Conservation (phyloP, 2,888 invertebrate species). For the Elmis aenea region DNA sequence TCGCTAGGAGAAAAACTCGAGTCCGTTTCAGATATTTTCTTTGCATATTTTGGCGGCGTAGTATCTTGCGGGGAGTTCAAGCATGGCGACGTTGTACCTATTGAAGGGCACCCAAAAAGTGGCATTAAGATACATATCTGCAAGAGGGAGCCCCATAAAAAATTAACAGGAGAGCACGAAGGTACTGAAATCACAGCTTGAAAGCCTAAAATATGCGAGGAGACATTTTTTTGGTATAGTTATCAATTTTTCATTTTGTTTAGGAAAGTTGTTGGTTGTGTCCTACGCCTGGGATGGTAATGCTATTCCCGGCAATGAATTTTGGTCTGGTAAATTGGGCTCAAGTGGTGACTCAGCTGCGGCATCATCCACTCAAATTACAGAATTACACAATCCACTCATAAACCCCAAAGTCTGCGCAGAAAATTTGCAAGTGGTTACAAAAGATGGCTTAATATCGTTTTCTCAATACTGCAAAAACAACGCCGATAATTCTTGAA, state of each 20-base stretch:
- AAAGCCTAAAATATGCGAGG: no score
- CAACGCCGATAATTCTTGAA: not conserved
- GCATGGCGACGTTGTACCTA: constrained; percentile 16
- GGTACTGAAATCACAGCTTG: constrained; percentile 18
- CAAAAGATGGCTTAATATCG: constrained; percentile 30
- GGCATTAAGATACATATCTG: constrained; percentile 33
- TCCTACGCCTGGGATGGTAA: constrained; percentile 73
- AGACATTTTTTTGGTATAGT: no score
- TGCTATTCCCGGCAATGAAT: constrained; percentile 69
- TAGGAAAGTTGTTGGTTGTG: constrained; percentile 52
- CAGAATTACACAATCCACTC: constrained; percentile 58
- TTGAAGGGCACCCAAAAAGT: constrained; percentile 17
- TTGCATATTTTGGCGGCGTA: constrained; percentile 27
- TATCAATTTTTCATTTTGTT: not conserved
- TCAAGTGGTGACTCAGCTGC: constrained; percentile 60
- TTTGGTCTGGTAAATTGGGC: constrained; percentile 56
- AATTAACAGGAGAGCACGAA: constrained; percentile 29
- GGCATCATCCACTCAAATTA: constrained; percentile 56
- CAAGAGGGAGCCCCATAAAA: constrained; percentile 39
- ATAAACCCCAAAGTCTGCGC: constrained; percentile 52
- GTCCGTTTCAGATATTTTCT: constrained; percentile 28
- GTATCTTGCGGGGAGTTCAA: constrained; percentile 19
- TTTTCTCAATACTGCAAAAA: constrained; percentile 22
- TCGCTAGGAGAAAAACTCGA: constrained; percentile 17
- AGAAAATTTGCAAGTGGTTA: constrained; percentile 51